These are phyloP conservation scores for Xyliphius kryptos DNA, from an alignment of 2,113 vertebrate species.

Conservation along the genomic window DNA sequence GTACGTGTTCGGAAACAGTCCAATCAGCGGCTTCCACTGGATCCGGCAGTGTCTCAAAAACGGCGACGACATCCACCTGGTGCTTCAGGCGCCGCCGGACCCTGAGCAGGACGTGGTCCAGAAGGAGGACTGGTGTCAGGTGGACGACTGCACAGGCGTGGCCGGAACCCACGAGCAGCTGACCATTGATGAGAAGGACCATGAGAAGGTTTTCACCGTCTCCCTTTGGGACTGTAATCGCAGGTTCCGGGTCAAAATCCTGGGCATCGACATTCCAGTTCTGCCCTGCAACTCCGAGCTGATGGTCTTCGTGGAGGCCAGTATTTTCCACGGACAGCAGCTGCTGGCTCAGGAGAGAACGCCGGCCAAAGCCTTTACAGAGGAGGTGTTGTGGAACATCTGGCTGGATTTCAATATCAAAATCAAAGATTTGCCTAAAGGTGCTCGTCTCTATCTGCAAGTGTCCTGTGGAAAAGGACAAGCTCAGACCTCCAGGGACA, in stretches of 20 bases:
- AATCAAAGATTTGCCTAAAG: slow-evolving; percentile 91
- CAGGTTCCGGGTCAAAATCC: slow-evolving; percentile 89
- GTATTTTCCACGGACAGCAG: slow-evolving; percentile 92
- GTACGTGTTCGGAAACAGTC: slow-evolving; percentile 81
- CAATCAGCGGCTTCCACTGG: slow-evolving; percentile 90
- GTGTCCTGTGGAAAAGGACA: slow-evolving; percentile 84
- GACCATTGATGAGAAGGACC: slow-evolving; percentile 92
- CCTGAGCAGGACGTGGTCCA: slow-evolving; percentile 77
- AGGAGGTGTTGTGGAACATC: slow-evolving; percentile 92
- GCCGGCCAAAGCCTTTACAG: slow-evolving; percentile 79
- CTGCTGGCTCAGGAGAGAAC: slow-evolving; percentile 87
- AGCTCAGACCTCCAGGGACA: slow-evolving; percentile 68
- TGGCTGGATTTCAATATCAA: slow-evolving; percentile 95
- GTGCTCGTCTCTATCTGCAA: slow-evolving; percentile 87
- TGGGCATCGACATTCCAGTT: slow-evolving; percentile 88
- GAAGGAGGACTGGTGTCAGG: slow-evolving; percentile 92
- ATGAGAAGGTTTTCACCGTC: slow-evolving; percentile 93
- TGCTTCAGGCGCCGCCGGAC: slow-evolving; percentile 78
- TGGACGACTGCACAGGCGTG: slow-evolving; percentile 93
- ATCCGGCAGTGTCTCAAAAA: slow-evolving; percentile 91
- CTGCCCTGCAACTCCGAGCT: slow-evolving; percentile 84
- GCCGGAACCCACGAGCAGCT: slow-evolving; percentile 92
- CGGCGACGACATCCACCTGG: slow-evolving; percentile 88
- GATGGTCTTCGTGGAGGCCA: slow-evolving; percentile 87
- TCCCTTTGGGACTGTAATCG: slow-evolving; percentile 96